Evolutionary conservation across 2,113 vertebrate genomes (phyloP).

Genomic region (Engystomops pustulosus): DNA sequence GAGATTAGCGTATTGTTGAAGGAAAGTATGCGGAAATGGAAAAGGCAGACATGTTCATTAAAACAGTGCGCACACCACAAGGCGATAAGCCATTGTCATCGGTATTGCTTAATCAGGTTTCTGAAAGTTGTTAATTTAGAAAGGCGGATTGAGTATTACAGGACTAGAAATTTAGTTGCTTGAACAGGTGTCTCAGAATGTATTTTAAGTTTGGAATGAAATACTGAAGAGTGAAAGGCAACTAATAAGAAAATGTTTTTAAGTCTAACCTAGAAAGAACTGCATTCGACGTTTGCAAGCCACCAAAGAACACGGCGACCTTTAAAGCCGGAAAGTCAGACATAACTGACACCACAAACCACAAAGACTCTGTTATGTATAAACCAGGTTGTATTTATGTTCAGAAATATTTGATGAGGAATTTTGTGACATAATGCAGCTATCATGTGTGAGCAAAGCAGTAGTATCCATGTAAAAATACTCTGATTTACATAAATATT

Average conservation of each 20-base stretch:
- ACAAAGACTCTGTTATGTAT: neutral
- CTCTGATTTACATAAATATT: no score
- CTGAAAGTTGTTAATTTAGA: conserved; percentile 36
- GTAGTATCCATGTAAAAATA: no score
- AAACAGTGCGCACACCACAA: conserved; percentile 17
- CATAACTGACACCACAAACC: neutral
- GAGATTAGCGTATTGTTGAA: conserved; percentile 41
- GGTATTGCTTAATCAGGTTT: conserved; percentile 40
- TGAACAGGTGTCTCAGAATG: neutral
- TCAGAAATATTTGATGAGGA: no score
- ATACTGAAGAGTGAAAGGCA: neutral
- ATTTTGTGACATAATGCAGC: no score
- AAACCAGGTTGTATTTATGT: no score
- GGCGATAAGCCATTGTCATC: conserved; percentile 38
- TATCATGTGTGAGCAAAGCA: neutral
- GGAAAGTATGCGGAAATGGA: neutral
- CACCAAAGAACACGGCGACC: neutral
- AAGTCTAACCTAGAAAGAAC: neutral
- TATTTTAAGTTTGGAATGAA: conserved; percentile 1
- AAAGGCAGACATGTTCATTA: conserved; percentile 44
- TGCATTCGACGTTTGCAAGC: neutral
- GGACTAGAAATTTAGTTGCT: neutral
- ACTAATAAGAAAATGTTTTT: neutral
- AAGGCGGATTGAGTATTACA: neutral
- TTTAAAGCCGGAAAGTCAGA: neutral